A percentile compares a stretch with the other conserved stretches of the same genome.
These are phyloP conservation scores for Syrphus vitripennis DNA, from an alignment of 2,888 invertebrate genomes.

Conservation along the genomic window DNA sequence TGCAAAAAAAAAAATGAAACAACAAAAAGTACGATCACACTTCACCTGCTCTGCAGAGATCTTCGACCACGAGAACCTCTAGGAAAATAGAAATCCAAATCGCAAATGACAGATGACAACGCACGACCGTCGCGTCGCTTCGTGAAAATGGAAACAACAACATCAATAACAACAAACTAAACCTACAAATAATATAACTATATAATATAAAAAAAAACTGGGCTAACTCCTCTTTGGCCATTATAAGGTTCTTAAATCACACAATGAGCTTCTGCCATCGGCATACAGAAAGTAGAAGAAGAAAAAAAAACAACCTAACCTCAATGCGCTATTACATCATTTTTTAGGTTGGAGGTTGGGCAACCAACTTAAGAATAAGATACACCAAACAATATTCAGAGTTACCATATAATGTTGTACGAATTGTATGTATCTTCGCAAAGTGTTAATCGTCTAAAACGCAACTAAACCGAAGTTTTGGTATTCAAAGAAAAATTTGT, in stretches of 20 bases:
- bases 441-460: too few relatives aligned
- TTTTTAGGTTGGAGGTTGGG: conserved; percentile 46
- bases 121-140: conserved; percentile 4
- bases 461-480: too few relatives aligned
- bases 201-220: conserved; percentile 48
- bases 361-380: conserved; percentile 15
- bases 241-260: conserved; percentile 57
- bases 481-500: too few relatives aligned
- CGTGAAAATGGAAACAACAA: conserved; percentile 29
- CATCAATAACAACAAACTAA: conserved; percentile 13
- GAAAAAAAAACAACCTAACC: conserved; percentile 30
- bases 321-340: conserved; percentile 65
- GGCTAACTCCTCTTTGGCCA: conserved; percentile 53
- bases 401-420: background rate
- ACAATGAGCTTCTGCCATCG: conserved; percentile 5
- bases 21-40: conserved; percentile 42
- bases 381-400: background rate
- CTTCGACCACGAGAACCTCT: background rate
- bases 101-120: conserved; percentile 27
- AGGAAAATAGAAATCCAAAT: conserved; percentile 51
- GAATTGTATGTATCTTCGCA: too few relatives aligned
- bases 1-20: background rate
- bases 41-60: conserved; percentile 60
- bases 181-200: conserved; percentile 35
- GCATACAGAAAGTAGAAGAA: background rate